Evolutionary conservation across 2,113 vertebrate genomes (phyloP).

Genomic region (Orientallactaga bullata): DNA sequence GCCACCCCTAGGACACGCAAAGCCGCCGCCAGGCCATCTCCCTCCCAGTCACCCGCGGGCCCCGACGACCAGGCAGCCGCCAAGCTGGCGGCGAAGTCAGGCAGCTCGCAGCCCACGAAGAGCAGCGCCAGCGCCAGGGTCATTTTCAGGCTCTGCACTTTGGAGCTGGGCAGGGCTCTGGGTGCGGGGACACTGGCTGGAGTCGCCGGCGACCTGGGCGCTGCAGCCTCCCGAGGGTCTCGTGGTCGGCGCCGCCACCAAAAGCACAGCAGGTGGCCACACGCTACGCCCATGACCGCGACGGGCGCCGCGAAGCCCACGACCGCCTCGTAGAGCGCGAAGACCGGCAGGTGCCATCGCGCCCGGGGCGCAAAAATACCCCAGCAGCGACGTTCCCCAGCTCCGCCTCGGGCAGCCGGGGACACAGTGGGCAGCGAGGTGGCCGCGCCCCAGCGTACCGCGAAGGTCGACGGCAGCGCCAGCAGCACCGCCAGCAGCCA

Average conservation of each 20-base stretch:
- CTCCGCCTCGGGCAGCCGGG: background rate
- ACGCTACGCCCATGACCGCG: conserved; percentile 64
- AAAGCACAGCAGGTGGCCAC: conserved; percentile 68
- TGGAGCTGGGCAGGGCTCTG: conserved; percentile 80
- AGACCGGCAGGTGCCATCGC: conserved; percentile 82
- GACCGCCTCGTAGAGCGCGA: conserved; percentile 75
- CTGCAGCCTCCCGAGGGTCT: accelerated
- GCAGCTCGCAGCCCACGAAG: conserved; percentile 85
- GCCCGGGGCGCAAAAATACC: conserved; percentile 78
- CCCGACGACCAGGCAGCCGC: conserved; percentile 72
- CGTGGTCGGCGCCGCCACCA: conserved; percentile 51
- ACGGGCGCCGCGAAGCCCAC: conserved; percentile 83
- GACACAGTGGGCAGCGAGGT: background rate
- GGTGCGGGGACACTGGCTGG: background rate
- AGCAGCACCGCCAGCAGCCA: conserved; percentile 86
- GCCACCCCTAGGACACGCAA: conserved; percentile 80
- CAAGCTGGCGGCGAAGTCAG: conserved; percentile 82
- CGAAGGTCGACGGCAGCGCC: conserved; percentile 82
- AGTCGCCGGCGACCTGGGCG: background rate
- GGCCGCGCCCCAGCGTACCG: conserved; percentile 61
- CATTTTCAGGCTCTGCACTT: conserved; percentile 85
- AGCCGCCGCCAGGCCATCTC: conserved; percentile 66
- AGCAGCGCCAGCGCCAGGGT: conserved; percentile 82
- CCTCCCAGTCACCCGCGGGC: conserved; percentile 47
- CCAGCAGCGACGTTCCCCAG: conserved; percentile 66